A percentile compares a stretch with the other conserved stretches of the same genome.
Evolutionary conservation across 1,140 invertebrate genomes (phyloP).

Genomic region (Ridgeia piscesae): DNA sequence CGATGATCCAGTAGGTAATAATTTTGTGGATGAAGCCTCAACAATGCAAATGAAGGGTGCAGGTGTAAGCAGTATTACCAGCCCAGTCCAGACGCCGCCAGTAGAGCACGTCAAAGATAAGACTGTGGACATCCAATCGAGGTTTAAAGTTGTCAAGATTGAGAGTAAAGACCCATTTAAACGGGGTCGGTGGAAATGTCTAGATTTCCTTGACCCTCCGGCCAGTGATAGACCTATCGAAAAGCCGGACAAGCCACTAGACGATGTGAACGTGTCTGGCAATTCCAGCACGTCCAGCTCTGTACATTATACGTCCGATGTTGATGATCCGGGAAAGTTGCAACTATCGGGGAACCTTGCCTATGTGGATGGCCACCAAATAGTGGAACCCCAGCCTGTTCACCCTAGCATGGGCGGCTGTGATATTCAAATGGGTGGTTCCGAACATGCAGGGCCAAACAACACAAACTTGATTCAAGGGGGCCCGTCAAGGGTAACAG

Average conservation of each 20-base stretch:
- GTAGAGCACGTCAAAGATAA: slow-evolving; percentile 62
- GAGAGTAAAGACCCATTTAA: slow-evolving; percentile 88
- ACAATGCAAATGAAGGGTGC: slow-evolving; percentile 13
- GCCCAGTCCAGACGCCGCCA: neutral
- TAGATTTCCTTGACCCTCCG: slow-evolving; percentile 89
- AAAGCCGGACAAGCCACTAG: slow-evolving; percentile 29
- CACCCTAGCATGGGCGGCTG: neutral
- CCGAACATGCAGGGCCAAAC: neutral
- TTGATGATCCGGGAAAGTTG: slow-evolving; percentile 49
- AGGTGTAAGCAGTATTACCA: neutral
- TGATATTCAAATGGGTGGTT: neutral
- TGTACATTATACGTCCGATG: slow-evolving; percentile 46
- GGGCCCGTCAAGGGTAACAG: neutral
- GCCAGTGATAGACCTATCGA: slow-evolving; percentile 31
- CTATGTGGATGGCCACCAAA: neutral
- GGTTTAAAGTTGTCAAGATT: slow-evolving; percentile 94
- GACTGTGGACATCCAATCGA: slow-evolving; percentile 60
- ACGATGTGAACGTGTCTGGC: slow-evolving; percentile 37
- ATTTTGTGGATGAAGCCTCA: slow-evolving; percentile 34
- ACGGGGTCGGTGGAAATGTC: slow-evolving; percentile 90
- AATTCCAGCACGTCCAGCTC: slow-evolving; percentile 48
- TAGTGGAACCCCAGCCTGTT: slow-evolving; percentile 8
- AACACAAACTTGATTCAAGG: neutral
- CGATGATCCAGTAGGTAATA: slow-evolving; percentile 36
- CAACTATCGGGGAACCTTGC: neutral